Evolutionary conservation across 2,113 vertebrate species (phyloP).

Genomic region (Eira barbara): DNA sequence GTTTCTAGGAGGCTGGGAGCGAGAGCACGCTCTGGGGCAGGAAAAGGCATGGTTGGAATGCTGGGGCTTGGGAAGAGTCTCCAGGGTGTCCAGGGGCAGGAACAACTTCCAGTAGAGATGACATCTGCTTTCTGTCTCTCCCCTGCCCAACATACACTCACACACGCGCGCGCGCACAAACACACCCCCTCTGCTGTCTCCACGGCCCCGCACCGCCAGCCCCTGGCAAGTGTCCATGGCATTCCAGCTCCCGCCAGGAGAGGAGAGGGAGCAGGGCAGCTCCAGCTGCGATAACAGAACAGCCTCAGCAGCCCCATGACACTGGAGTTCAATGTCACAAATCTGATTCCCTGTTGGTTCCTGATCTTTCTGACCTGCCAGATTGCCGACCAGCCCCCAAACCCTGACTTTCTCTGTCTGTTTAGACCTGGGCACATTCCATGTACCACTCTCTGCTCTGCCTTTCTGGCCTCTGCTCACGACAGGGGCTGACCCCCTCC

Average conservation of each 20-base stretch:
- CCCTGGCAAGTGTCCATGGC: not conserved
- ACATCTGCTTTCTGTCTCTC: not conserved
- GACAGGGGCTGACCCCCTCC: not conserved
- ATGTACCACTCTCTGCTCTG: not conserved
- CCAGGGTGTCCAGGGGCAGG: not conserved
- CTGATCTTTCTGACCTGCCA: not conserved
- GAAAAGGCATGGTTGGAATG: not conserved
- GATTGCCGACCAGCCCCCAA: not conserved
- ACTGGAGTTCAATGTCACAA: not conserved
- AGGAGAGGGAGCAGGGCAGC: not conserved
- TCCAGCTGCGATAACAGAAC: not conserved
- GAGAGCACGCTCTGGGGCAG: too few relatives aligned
- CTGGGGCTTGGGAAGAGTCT: not conserved
- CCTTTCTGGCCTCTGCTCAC: not conserved
- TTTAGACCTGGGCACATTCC: not conserved
- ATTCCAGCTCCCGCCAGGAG: not conserved
- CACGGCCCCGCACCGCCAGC: not conserved
- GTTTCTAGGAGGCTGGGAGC: not conserved
- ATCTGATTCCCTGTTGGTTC: constrained; percentile 5
- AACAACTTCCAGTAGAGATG: not conserved
- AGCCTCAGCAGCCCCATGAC: not conserved
- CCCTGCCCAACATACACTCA: not conserved
- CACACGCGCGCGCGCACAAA: accelerated
- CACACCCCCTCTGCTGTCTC: not conserved
- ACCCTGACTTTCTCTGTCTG: not conserved